A percentile compares a stretch with the other conserved stretches of the same genome.
phyloP scores from a whole-genome alignment of 2,113 vertebrate genomes.

The Ondatra zibethicus region DNA sequence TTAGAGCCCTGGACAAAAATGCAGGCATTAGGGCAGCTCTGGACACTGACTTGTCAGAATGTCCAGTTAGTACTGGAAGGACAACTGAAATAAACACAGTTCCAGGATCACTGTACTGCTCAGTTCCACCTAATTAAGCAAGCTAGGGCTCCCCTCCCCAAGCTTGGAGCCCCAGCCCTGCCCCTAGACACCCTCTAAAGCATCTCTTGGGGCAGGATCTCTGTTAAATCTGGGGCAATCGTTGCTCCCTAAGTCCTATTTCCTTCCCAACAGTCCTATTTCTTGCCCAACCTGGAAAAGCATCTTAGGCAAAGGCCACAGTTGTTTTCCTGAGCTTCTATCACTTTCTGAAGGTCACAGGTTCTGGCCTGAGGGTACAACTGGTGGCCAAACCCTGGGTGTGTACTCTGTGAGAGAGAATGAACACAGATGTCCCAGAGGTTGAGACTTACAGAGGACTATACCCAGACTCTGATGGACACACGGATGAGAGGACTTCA shows the following conservation, averaged over 20 bases:
- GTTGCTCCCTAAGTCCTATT: neutral
- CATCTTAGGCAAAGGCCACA: neutral
- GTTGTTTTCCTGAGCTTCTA: neutral
- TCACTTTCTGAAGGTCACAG: neutral
- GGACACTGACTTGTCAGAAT: neutral
- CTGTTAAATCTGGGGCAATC: neutral
- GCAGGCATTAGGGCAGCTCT: neutral
- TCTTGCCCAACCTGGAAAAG: neutral
- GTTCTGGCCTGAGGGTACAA: neutral
- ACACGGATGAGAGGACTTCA: rapidly evolving
- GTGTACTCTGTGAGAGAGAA: neutral
- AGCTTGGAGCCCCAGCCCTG: neutral
- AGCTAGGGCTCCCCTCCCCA: neutral
- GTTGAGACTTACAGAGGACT: neutral
- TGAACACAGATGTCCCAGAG: neutral
- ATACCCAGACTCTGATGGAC: neutral
- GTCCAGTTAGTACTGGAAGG: neutral
- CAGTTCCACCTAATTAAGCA: rapidly evolving
- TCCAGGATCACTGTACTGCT: neutral
- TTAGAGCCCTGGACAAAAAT: neutral
- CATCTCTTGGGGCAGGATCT: neutral
- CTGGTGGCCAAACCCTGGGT: too few relatives aligned
- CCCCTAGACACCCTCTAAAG: rapidly evolving
- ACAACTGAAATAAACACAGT: neutral
- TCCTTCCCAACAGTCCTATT: neutral